A percentile compares a stretch with the other conserved stretches of the same genome.
These are phyloP conservation scores for Daphoenositta chrysoptera DNA, from an alignment of 2,113 vertebrate genomes.

Conservation along the genomic window DNA sequence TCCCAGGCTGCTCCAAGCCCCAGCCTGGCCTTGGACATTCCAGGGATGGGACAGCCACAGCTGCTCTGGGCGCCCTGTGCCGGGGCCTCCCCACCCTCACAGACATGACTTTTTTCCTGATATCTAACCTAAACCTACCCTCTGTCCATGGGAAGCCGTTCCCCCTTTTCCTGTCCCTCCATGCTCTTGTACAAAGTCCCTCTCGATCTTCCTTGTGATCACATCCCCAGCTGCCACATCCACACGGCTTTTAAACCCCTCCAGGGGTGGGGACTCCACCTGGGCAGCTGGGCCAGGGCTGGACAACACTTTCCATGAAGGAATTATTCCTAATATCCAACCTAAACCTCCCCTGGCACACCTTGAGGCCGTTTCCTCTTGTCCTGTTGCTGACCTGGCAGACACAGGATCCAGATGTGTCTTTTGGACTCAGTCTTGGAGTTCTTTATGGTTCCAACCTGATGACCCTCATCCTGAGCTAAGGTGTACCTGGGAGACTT, in stretches of 20 bases:
- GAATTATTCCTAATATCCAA: not conserved
- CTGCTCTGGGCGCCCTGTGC: not conserved
- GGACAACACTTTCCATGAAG: not conserved
- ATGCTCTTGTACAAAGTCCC: not conserved
- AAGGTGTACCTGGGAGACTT: too few species aligned
- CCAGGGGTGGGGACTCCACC: not conserved
- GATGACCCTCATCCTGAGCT: not conserved
- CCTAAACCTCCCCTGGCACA: not conserved
- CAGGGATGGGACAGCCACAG: not conserved
- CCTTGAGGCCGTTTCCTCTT: accelerated
- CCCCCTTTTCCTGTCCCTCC: not conserved
- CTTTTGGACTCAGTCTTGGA: not conserved
- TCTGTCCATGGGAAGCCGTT: not conserved
- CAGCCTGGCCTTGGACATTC: not conserved
- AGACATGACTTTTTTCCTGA: not conserved
- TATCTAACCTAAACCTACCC: too few species aligned
- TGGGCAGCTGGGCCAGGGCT: not conserved
- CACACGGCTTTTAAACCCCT: not conserved
- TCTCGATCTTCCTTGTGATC: not conserved
- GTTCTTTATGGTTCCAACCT: not conserved
- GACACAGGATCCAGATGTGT: not conserved
- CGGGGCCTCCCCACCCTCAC: not conserved
- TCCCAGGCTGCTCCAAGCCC: not conserved
- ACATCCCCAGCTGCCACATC: accelerated
- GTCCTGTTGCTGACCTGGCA: accelerated